These are phyloP conservation scores for Tuta absoluta DNA, from an alignment of 2,888 invertebrate species.

Conservation along the genomic window DNA sequence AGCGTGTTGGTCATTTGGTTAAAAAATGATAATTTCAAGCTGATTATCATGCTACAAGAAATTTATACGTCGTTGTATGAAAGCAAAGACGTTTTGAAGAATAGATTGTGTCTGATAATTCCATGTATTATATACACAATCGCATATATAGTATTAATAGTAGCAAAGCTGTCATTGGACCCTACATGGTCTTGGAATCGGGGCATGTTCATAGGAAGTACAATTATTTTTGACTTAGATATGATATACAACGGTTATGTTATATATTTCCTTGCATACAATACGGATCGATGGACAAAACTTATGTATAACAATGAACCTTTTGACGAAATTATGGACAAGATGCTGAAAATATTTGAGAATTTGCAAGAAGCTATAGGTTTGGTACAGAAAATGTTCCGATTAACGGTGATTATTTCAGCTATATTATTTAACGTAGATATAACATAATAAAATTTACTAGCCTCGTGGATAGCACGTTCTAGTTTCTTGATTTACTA, in stretches of 20 bases:
- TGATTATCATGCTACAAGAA: not conserved
- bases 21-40: not conserved
- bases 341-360: not conserved
- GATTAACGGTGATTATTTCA: conserved; percentile 15
- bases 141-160: conserved; percentile 17
- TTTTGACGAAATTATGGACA: not conserved
- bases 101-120: not conserved
- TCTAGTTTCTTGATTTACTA: too few species aligned
- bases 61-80: not conserved
- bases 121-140: not conserved
- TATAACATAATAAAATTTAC: too few species aligned
- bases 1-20: not conserved
- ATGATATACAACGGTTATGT: conserved; percentile 32
- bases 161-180: conserved; percentile 30
- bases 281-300: conserved; percentile 34
- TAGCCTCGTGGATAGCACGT: too few species aligned
- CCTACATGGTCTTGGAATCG: conserved; percentile 32
- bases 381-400: not conserved
- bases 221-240: conserved; percentile 39
- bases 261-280: conserved; percentile 34
- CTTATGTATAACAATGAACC: not conserved
- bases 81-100: not conserved
- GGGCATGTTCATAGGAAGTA: conserved; percentile 32
- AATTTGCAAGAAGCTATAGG: not conserved
- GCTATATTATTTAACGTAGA: too few species aligned